Conservation (phyloP, 2,888 invertebrate species). For the Heteromurus nitidus region DNA sequence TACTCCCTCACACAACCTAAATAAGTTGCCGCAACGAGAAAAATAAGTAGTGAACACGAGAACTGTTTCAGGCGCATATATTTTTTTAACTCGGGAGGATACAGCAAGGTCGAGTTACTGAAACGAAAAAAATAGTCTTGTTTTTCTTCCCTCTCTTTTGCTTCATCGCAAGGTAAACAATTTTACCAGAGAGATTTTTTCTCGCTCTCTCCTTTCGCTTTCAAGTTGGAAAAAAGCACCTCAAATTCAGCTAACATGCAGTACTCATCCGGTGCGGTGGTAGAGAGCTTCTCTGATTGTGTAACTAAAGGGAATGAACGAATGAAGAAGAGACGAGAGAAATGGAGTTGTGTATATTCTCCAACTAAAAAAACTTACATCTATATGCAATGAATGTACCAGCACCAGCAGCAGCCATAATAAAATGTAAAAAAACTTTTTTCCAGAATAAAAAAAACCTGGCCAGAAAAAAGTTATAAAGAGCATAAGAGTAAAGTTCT, state of each 20-base stretch:
- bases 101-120: constrained; percentile 40
- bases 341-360: background rate
- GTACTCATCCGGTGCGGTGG: constrained; percentile 39
- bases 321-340: background rate
- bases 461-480: too few relatives aligned
- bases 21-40: too few relatives aligned
- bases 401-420: too few relatives aligned
- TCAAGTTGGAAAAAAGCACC: too few relatives aligned
- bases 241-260: constrained; percentile 9
- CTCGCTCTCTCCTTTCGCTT: constrained; percentile 5
- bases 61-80: background rate
- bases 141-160: constrained; percentile 3
- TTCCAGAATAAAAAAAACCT: constrained; percentile 38
- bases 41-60: background rate
- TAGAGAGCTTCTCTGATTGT: constrained; percentile 42
- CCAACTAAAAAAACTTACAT: too few relatives aligned
- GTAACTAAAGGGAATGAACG: constrained; percentile 47
- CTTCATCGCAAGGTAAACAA: constrained; percentile 43
- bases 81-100: background rate
- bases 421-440: too few relatives aligned
- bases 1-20: too few relatives aligned
- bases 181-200: constrained; percentile 36
- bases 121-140: constrained; percentile 19
- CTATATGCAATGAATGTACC: constrained; percentile 15
- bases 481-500: constrained; percentile 28